These are phyloP conservation scores for Decapterus maruadsi DNA, from an alignment of 2,797 vertebrate species.

Conservation along the genomic window DNA sequence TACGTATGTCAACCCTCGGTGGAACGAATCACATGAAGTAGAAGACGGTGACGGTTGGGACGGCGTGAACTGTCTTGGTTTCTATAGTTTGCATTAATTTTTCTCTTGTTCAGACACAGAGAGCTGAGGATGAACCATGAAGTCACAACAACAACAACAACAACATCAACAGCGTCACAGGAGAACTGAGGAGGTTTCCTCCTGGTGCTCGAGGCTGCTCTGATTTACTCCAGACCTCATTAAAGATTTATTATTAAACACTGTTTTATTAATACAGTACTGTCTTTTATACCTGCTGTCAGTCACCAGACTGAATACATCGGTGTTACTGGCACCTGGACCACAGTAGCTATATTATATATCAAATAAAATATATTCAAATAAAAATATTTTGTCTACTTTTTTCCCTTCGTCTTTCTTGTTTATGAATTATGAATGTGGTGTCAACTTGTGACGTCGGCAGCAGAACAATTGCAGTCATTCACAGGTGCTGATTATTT, in stretches of 20 bases:
- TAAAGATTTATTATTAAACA: background rate
- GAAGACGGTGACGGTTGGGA: too few species aligned
- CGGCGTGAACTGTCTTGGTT: too few species aligned
- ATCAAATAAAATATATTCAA: background rate
- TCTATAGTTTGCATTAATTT: background rate
- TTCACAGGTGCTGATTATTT: too few species aligned
- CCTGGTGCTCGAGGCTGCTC: background rate
- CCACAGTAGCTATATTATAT: background rate
- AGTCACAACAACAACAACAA: background rate
- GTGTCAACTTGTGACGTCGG: too few species aligned
- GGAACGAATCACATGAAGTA: too few species aligned
- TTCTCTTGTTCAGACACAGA: conserved; percentile 44
- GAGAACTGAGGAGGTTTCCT: background rate
- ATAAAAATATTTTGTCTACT: background rate
- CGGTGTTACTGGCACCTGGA: too few species aligned
- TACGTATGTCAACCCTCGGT: conserved; percentile 8
- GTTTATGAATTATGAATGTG: too few species aligned
- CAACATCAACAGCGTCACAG: background rate
- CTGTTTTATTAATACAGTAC: background rate
- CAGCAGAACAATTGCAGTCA: too few species aligned
- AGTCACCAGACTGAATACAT: background rate
- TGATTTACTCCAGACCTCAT: background rate
- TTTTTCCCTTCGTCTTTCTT: too few species aligned
- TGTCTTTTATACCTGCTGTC: conserved; percentile 10
- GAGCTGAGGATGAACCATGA: conserved; percentile 7